Percentiles rank a stretch among this genome's conserved stretches.
These are phyloP conservation scores for Ophraella communa DNA, from an alignment of 2,888 invertebrate species.

Conservation along the genomic window DNA sequence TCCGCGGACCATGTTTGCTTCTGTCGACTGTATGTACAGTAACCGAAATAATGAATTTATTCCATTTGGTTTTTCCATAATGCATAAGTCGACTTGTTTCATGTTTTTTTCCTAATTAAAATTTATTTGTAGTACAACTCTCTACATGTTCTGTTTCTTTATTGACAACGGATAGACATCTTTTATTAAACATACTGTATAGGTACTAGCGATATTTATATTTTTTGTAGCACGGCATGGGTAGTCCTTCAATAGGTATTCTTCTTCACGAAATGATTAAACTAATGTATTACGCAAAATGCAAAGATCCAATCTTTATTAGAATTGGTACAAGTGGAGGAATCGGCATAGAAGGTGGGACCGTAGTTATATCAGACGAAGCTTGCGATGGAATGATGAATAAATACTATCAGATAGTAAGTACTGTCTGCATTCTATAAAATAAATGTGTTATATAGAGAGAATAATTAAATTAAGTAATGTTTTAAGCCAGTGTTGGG, in stretches of 20 bases:
- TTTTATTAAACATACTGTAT: too few species aligned
- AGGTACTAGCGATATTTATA: too few species aligned
- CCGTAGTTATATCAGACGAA: slow-evolving; percentile 91
- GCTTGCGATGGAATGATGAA: slow-evolving; percentile 88
- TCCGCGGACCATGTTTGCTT: too few species aligned
- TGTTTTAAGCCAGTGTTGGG: slow-evolving; percentile 85
- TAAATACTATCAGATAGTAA: slow-evolving; percentile 83
- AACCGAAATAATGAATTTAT: too few species aligned
- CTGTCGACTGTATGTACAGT: too few species aligned
- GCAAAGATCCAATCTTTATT: slow-evolving; percentile 88
- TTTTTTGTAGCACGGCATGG: slow-evolving; percentile 92
- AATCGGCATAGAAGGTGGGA: slow-evolving; percentile 89
- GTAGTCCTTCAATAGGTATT: slow-evolving; percentile 94
- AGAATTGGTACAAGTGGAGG: slow-evolving; percentile 95
- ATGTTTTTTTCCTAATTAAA: too few species aligned
- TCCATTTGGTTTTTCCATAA: too few species aligned
- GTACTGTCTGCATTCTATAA: slow-evolving; percentile 46
- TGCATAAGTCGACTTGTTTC: too few species aligned
- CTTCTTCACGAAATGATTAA: slow-evolving; percentile 96
- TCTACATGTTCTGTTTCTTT: too few species aligned
- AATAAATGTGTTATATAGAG: not conserved
- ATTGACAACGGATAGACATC: too few species aligned
- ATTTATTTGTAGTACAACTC: too few species aligned
- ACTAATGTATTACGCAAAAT: slow-evolving; percentile 91
- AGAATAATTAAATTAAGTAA: too few species aligned